phyloP scores from a whole-genome alignment of 2,797 vertebrate species.

The Trichosurus vulpecula region DNA sequence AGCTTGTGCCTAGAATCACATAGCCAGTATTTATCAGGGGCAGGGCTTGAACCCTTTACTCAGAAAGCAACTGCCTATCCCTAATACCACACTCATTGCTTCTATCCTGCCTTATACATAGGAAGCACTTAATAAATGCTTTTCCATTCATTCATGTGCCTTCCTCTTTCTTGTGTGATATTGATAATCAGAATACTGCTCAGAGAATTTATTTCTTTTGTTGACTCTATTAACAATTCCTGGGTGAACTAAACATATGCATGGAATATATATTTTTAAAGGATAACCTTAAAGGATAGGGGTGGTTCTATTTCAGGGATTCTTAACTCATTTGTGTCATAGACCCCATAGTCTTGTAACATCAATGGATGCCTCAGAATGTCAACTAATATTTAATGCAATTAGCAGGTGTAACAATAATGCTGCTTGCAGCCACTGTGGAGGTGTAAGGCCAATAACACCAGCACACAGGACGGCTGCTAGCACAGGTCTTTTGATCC shows the following conservation, averaged over 20 bases:
- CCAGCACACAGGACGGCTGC: too few species aligned
- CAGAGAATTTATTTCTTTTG: not conserved
- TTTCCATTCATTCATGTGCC: not conserved
- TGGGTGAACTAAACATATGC: not conserved
- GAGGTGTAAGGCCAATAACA: too few species aligned
- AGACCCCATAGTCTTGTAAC: not conserved
- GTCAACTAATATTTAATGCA: not conserved
- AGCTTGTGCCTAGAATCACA: not conserved
- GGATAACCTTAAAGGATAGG: not conserved
- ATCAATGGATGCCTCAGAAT: not conserved
- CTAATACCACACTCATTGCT: not conserved
- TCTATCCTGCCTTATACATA: not conserved
- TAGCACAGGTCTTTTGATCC: too few species aligned
- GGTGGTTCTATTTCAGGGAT: not conserved
- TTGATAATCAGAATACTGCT: not conserved
- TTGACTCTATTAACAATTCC: not conserved
- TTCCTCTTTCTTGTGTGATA: not conserved
- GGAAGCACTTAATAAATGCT: not conserved
- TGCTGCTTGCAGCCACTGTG: too few species aligned
- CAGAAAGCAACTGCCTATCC: not conserved
- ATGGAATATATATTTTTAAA: not conserved
- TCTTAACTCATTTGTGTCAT: not conserved
- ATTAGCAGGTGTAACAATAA: too few species aligned
- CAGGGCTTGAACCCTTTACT: not conserved
- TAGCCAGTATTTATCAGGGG: not conserved